These are phyloP conservation scores for Apis laboriosa DNA, from an alignment of 1,140 invertebrate genomes.

Conservation along the genomic window DNA sequence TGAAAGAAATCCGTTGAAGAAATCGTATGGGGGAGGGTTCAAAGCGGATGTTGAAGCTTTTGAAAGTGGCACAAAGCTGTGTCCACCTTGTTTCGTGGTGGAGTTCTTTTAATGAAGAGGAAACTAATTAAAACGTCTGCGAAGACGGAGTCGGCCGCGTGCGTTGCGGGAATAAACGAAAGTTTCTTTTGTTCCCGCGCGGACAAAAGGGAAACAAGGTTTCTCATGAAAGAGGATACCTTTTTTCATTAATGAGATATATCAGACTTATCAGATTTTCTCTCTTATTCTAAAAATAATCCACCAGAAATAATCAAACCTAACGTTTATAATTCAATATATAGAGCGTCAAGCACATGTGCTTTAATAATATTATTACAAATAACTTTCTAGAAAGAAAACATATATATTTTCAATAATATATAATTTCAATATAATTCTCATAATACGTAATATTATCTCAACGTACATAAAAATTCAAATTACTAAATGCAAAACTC, in stretches of 20 bases:
- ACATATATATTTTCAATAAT: too few relatives aligned
- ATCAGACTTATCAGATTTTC: not conserved
- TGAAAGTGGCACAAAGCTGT: not conserved
- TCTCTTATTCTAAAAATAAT: too few relatives aligned
- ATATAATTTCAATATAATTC: too few relatives aligned
- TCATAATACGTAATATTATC: too few relatives aligned
- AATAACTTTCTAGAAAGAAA: too few relatives aligned
- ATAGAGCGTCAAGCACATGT: too few relatives aligned
- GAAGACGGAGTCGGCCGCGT: not conserved
- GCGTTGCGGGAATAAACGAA: not conserved
- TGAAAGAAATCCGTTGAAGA: not conserved
- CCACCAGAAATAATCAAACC: too few relatives aligned
- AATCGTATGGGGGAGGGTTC: not conserved
- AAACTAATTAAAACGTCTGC: slow-evolving; percentile 19
- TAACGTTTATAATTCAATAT: too few relatives aligned
- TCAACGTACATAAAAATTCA: too few relatives aligned
- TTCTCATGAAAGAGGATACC: too few relatives aligned
- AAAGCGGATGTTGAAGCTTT: not conserved
- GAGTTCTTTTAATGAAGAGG: slow-evolving; percentile 16
- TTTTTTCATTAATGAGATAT: not conserved
- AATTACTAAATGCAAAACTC: too few relatives aligned
- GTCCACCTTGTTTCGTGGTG: not conserved
- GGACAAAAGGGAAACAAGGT: not conserved
- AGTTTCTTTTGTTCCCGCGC: not conserved
- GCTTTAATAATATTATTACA: too few relatives aligned